Base-by-base conservation (phyloP, 2,797 vertebrate species). In the Aulostomus chinensis region DNA sequence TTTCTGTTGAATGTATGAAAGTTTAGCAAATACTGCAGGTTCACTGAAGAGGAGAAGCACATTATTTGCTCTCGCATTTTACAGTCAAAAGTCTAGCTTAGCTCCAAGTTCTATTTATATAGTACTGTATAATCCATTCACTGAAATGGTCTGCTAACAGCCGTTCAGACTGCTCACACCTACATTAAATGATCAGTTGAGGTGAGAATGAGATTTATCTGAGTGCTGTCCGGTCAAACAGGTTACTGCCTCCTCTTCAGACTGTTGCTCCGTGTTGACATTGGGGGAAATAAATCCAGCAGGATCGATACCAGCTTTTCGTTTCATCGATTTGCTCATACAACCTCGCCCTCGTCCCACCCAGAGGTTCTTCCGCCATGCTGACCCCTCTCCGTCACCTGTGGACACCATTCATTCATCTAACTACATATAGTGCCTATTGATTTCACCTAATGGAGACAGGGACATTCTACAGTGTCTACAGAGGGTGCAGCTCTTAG, bases 251-350 rank as follows among this genome's bases (percentile, higher is more conserved):
- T 81, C 68, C 60, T 64, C 77, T 63, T 70, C 66, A 60, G 65
- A 62, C 71, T 39, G 73, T 76, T 29, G 74, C 71, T 64, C 52
- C 5, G 25, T 70, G 82, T 88, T 89, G 84, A 88, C 86, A 85
- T 79, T 86, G 83, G 60, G 18, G 65, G 59, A 72, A 66, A 83
- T 89, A 86, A 88, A 91, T 88, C 79, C 80, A 77, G 64, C 70
- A 52, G 68, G 67, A 89, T 90, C 85, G 68, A 88, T 87, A 79
- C 9, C 59, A 80, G 60, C 81, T 49, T 81, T 79, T 83, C 50
- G 66, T 85, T 72, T 77, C 71, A 90, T 90, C 74, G 87, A 86
- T 85, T 84, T 60, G 57, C 83, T 53, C 62, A 47, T 60, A 51
- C 73, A 80, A 80, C 78, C 69, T 68, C 53, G 31, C 67, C 78